These are phyloP conservation scores for Otocyon megalotis DNA, from an alignment of 2,113 vertebrate species.

Conservation along the genomic window DNA sequence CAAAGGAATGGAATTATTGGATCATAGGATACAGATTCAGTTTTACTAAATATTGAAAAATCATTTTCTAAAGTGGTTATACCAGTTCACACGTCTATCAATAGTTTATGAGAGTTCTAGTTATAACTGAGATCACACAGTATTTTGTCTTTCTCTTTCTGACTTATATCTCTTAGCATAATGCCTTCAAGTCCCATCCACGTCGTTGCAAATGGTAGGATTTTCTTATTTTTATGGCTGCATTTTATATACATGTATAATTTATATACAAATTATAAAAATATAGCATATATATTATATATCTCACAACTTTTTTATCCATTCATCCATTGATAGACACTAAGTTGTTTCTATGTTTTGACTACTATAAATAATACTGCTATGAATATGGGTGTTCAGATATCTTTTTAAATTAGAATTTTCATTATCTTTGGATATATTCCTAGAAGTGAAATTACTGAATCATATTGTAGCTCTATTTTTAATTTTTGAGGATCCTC, in stretches of 20 bases:
- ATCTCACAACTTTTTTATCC: neutral
- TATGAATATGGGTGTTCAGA: neutral
- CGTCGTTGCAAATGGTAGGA: neutral
- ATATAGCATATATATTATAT: no score
- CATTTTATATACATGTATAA: no score
- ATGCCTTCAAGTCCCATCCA: neutral
- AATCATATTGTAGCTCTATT: neutral
- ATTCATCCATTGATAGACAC: neutral
- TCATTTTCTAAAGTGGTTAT: neutral
- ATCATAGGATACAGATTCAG: neutral
- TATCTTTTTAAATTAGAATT: neutral
- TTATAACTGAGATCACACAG: neutral
- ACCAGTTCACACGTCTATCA: neutral
- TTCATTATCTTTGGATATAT: neutral
- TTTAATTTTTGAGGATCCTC: neutral
- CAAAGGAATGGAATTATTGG: neutral
- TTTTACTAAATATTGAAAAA: neutral
- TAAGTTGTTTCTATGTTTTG: neutral
- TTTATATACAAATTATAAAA: no score
- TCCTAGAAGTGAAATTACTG: neutral
- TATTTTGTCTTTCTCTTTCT: neutral
- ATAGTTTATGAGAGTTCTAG: neutral
- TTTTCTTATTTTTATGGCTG: neutral
- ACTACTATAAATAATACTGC: neutral
- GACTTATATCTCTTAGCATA: neutral